Evolutionary conservation across 2,888 invertebrate genomes (phyloP), one percentile per base, ranked within the genome.

Genomic region (Orthosia incerta): DNA sequence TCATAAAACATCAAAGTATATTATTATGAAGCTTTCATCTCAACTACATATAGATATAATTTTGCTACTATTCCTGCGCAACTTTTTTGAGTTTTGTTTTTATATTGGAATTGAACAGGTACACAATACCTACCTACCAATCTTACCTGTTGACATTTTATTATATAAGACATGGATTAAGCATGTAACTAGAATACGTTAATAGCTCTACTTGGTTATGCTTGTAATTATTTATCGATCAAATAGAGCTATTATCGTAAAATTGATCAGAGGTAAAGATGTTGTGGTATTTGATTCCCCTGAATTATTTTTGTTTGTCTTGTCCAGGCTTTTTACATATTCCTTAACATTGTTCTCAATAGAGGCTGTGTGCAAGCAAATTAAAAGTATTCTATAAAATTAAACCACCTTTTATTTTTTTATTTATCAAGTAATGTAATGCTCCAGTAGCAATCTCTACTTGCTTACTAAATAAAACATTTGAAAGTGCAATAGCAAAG

Each of bases 331-430:
- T 86, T 85, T 81, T 81, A 84, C 71, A 79, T 83, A 88, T 88
- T 90, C 89, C 87, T 90, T 91, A 91, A 91, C 92, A 93, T 92
- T 93, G 93, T 95, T 95, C 93, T 94, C 93, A 93, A 94, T 93
- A 93, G 94, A 95, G 95, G 95, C 95, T 96, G 95, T 96, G 96
- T 96, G 95, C 95, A 95, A 94, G 92, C 92, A 96, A 96, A 95
- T 95, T 95, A 96, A 93, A 95, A 95, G 95, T 95, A 96, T 96
- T 95, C 94, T 95, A 94, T 92, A 88, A 93, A 86, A 86, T 60
- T 76, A 69, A 64, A 71, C 81, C 68, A 75, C 85, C 86, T 91
- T 51, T 86, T 90, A 87, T 79, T 83, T 20, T 79, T 83, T 20
- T 13, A 31, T 20, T 18, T 31, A 50, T 46, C 46, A 2, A 3